Evolutionary conservation across 2,888 invertebrate species (phyloP), one percentile per base, ranked within the genome.

Genomic region (Ophioninae sp.): DNA sequence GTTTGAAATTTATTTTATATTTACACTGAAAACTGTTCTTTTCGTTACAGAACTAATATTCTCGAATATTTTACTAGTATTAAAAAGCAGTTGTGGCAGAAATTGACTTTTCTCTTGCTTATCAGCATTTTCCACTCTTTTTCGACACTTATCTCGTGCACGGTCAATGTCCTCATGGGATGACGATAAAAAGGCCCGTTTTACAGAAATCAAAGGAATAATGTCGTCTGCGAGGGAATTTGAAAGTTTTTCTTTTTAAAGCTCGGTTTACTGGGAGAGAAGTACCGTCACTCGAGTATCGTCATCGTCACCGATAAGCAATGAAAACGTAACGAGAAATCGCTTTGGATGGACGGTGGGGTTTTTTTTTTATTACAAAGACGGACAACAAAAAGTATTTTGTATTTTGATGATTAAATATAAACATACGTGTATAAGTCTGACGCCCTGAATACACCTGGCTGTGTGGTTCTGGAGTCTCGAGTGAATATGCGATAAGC

Each of bases 401-500:
- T 39, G 22, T 75, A 64, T 51, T 3, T 56, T 41, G 30, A 30
- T 51, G 63, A 56, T 63, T 61, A 22, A 22, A 37, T 23, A 71
- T 61, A 59, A 51, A 64, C 58, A 64, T 23, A n/a, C 63, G 6
- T 10, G 20, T 41, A 22, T n/a, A 51, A 20, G 58, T 61, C 23
- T 17, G 17, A 51, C 7, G 58, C 37, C 23, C 30, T 41, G 7
- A 58, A 51, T 63, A 20, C 59, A 64, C 64, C 41, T 58, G 41
- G 65, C 10, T 76, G 58, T 68, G 17, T 22, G 39, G 22, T 58
- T 72, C 23, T 69, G n/a, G 5, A 37, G 44, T 75, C 20, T 64
- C 23, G 75, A 30, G 64, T 76, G 51, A 39, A 76, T 61, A 76
- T 9, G 61, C 71, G 79, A 82, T 79, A 82, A 82, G 72, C 37